phyloP scores from a whole-genome alignment of 2,113 vertebrate genomes.

The Heterocephalus glaber region DNA sequence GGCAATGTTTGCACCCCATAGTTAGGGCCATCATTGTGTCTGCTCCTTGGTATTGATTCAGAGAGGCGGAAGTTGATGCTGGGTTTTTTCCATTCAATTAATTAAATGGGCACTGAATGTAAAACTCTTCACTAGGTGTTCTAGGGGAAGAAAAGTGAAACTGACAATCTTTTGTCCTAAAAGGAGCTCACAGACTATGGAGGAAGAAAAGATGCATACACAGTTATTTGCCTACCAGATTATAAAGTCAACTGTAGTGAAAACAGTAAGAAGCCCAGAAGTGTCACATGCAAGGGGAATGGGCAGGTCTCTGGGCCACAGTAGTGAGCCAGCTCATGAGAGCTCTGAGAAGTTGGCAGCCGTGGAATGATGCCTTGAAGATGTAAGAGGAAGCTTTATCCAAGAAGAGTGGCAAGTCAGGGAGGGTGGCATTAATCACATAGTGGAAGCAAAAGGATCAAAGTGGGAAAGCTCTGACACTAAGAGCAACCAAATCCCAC shows the following conservation, averaged over 20 bases:
- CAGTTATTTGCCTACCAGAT: background rate
- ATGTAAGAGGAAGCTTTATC: background rate
- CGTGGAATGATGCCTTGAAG: background rate
- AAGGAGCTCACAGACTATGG: background rate
- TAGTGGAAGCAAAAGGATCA: background rate
- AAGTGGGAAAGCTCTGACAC: background rate
- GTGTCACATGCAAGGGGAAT: background rate
- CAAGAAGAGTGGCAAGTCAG: background rate
- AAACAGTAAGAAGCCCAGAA: background rate
- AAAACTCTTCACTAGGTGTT: background rate
- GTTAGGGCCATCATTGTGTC: too few species aligned
- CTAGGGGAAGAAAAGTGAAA: background rate
- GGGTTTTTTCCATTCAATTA: background rate
- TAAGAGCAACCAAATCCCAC: too few species aligned
- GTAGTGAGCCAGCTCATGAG: background rate
- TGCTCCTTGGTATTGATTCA: background rate
- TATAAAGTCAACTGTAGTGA: background rate
- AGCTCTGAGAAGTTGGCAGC: background rate
- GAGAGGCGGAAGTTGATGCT: background rate
- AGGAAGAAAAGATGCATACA: background rate
- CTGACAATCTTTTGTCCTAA: background rate
- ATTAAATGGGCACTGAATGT: background rate
- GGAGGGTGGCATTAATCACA: background rate
- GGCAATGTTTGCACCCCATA: background rate
- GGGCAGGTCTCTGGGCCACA: background rate